Base-by-base conservation (phyloP, 2,113 vertebrate species). In the Saccopteryx bilineata region DNA sequence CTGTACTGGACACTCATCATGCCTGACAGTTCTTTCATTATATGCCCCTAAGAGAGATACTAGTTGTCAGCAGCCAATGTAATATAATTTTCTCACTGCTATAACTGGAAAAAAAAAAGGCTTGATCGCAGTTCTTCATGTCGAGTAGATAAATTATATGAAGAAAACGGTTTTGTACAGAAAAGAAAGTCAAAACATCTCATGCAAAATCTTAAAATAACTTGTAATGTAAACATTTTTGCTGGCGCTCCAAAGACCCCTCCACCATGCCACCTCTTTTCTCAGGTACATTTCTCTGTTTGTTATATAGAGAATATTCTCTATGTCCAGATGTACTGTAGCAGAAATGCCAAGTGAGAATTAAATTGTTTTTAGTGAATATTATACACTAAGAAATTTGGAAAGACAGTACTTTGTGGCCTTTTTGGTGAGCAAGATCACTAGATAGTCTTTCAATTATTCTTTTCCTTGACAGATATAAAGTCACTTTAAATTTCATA, bases 21-120 rank as follows among this genome's bases (percentile, higher is more conserved):
- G 89, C 94, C 91, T 90, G 94, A 91, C 96, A 97, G 91, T 96
- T 93, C 97, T 95, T 91, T 97, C 96, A 97, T 97, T 94, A 97
- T 76, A 60, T 58, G 52, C 69, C 71, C 95, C 94, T 89, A 82
- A 96, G 97, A 96, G 95, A 95, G 74, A 79, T 26, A 87, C 91
- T 83, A 86, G 97, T 94, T 97, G 97, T 96, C 97, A 97, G 91
- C 74, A 91, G 89, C 95, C 95, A 93, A 96, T 91, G 89, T 91
- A 90, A 97, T 83, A 96, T 97, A 94, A 97, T 97, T 97, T 96
- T 94, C 94, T 96, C 14, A 0, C 83, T 76, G 48, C 93, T 96
- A 0, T 86, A 96, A 68, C 91, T 89, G 86, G 66, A 84, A 12
- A 74, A 95, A 95, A 82, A 58, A 83, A 95, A 95, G 75, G 48